phyloP scores from a whole-genome alignment of 2,113 vertebrate species.

The Sclerurus mexicanus region DNA sequence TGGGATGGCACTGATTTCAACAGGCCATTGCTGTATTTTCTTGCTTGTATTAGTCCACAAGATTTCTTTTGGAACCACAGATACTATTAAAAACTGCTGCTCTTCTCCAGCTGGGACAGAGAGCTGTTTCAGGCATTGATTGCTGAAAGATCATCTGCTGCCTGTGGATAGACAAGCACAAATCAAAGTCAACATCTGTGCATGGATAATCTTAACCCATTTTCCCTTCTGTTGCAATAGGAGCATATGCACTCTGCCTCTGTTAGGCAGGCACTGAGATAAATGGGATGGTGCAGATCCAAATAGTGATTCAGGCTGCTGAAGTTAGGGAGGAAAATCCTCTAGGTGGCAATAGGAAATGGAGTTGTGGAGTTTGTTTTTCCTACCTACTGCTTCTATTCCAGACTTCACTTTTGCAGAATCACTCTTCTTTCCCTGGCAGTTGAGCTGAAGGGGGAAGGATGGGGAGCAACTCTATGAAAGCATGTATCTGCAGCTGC shows the following conservation, averaged over 20 bases:
- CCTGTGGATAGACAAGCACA: conserved; percentile 20
- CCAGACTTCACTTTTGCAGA: background rate
- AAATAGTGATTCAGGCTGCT: background rate
- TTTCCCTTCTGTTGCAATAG: background rate
- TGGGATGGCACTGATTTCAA: background rate
- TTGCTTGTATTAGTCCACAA: background rate
- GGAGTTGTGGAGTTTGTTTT: background rate
- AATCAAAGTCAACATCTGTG: conserved; percentile 51
- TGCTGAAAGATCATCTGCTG: conserved; percentile 20
- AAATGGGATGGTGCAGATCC: background rate
- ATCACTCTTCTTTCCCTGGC: background rate
- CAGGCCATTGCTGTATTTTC: background rate
- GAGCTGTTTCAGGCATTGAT: background rate
- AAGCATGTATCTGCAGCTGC: background rate
- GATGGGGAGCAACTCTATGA: accelerated
- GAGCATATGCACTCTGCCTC: background rate
- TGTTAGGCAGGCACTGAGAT: background rate
- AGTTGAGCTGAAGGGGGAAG: background rate
- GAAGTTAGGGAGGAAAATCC: background rate
- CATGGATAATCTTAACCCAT: background rate
- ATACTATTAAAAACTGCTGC: background rate
- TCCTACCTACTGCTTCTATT: background rate
- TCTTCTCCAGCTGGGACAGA: conserved; percentile 7
- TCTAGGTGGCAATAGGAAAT: conserved; percentile 53
- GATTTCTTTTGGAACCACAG: background rate